phyloP scores from a whole-genome alignment of 2,113 vertebrate genomes.

The Peromyscus maniculatus region DNA sequence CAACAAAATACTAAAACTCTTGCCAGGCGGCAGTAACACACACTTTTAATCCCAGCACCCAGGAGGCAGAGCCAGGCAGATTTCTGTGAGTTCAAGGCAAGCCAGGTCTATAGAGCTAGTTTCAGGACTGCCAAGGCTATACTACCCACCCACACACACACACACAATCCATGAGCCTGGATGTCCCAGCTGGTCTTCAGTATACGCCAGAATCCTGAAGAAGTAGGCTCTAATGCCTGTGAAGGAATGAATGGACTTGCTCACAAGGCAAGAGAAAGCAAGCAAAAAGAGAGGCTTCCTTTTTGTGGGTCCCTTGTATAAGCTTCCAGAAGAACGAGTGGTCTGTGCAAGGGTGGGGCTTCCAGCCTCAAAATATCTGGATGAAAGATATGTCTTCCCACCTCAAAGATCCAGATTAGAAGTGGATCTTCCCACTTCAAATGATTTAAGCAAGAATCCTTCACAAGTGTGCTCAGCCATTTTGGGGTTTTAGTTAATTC shows the following conservation, averaged over 20 bases:
- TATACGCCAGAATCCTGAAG: neutral
- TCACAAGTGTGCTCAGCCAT: neutral
- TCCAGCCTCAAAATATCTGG: neutral
- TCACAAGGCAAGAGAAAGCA: neutral
- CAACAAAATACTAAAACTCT: neutral
- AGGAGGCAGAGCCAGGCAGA: too few species aligned
- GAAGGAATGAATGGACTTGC: neutral
- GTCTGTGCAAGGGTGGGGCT: neutral
- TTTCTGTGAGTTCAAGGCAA: too few species aligned
- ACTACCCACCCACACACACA: too few species aligned
- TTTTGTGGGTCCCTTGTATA: neutral
- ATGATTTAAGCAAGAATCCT: neutral
- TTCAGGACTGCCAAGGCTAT: neutral
- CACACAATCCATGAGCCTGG: neutral
- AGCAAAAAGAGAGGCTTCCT: neutral
- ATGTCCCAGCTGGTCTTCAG: neutral
- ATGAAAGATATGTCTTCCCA: neutral
- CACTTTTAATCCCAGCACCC: too few species aligned
- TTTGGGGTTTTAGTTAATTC: neutral
- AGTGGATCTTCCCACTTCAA: neutral
- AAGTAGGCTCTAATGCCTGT: neutral
- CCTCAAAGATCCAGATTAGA: neutral
- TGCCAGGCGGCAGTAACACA: too few species aligned
- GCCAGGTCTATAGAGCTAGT: too few species aligned
- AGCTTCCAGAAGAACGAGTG: neutral